Conservation (phyloP, 2,888 invertebrate species). For the Uropetala carovei region DNA sequence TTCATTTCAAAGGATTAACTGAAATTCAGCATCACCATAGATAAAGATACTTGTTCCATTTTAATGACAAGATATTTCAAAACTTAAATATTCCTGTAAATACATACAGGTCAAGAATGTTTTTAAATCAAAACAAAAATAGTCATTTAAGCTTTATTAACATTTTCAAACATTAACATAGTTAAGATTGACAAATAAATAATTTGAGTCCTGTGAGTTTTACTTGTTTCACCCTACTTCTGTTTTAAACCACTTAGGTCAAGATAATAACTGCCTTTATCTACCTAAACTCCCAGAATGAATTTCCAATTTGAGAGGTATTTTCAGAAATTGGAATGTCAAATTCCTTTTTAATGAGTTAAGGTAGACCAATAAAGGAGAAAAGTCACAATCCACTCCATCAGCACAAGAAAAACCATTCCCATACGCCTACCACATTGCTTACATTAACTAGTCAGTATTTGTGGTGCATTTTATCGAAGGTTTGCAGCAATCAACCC, state of each 20-base stretch:
- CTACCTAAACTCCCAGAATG: not conserved
- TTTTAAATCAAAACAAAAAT: slow-evolving; percentile 47
- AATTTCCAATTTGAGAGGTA: not conserved
- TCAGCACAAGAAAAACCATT: slow-evolving; percentile 17
- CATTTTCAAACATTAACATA: slow-evolving; percentile 62
- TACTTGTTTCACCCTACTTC: not conserved
- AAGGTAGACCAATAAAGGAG: not conserved
- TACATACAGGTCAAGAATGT: not conserved
- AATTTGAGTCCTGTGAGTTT: slow-evolving; percentile 50
- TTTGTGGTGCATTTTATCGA: not conserved
- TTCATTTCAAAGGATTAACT: not conserved
- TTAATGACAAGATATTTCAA: not conserved
- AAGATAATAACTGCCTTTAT: not conserved
- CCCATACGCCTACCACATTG: slow-evolving; percentile 30
- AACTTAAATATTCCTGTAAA: not conserved
- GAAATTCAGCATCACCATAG: too few species aligned
- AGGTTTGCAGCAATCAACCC: not conserved
- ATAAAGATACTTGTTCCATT: too few species aligned
- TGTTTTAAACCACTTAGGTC: not conserved
- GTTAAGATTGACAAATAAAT: slow-evolving; percentile 59
- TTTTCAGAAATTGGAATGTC: not conserved
- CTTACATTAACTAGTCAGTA: slow-evolving; percentile 31
- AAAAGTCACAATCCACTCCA: slow-evolving; percentile 42
- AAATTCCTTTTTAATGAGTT: not conserved
- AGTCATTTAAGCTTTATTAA: slow-evolving; percentile 59